Base-by-base conservation (phyloP, 2,113 vertebrate species). In the Junco hyemalis region DNA sequence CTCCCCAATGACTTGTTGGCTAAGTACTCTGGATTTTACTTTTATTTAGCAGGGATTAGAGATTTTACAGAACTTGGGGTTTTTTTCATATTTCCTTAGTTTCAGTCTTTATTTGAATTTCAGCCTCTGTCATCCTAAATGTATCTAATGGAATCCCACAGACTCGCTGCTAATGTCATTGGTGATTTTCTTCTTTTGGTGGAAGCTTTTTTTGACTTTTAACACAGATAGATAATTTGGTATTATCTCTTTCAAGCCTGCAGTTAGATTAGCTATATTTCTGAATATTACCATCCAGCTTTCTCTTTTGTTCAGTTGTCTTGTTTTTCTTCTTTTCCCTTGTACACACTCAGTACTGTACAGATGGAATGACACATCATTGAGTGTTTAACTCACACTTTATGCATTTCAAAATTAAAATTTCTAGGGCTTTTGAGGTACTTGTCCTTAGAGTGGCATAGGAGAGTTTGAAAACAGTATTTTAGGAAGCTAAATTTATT, bases 221-320 rank as follows among this genome's bases (percentile, higher is more conserved):
- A 68, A 29, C 13, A 50, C 35, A 25, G 23, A 69, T 66, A 25
- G 23, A 69, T 66, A 40, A 61, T 14, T 36, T 78, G 8, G 2
- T 44, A 14, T 48, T 66, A 3, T 15, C 28, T 89, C 35, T 71
- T 73, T 73, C 0, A 2, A 2, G 35, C 11, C 11, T 82, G 9
- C 19, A 3, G 21, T 65, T 73, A 4, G 4, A 8, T 54, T 31
- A 31, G 13, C 10, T 64, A 2, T 54, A 29, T 71, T 90, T 54
- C 21, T 76, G 48, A 9, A 17, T 4, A 0, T 47, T n/a, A n/a
- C 5, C 19, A 5, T 80, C 19, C 17, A 47, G 2, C 29, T 6
- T 64, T 79, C 6, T 50, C 31, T 93, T 35, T 13, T 40, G 26
- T 23, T 92, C 44, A 16, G 15, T 54, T 11, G 3, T 50, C 15